phyloP scores from a whole-genome alignment of 1,140 invertebrate species.

The Eubasilissa regina region DNA sequence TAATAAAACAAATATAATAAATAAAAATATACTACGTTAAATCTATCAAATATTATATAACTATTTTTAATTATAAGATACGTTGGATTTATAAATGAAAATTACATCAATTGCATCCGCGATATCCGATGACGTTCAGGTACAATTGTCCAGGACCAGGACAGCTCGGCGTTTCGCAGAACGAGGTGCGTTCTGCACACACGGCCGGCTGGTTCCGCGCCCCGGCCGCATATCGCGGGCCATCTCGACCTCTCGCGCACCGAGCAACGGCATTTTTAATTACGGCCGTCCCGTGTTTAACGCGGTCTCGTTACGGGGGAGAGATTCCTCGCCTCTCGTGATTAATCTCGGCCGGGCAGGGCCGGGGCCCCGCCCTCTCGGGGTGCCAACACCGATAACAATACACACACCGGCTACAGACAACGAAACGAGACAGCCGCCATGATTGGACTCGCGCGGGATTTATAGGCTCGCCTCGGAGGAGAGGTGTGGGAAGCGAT shows the following conservation, averaged over 20 bases:
- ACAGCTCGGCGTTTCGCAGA: no score
- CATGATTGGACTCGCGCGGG: slow-evolving; percentile 35
- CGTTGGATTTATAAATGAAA: no score
- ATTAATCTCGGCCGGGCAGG: slow-evolving; percentile 42
- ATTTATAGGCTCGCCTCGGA: slow-evolving; percentile 41
- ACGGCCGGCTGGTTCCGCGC: not conserved
- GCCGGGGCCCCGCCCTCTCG: not conserved
- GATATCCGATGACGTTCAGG: no score
- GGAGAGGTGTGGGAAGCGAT: slow-evolving; percentile 37
- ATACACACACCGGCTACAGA: slow-evolving; percentile 43
- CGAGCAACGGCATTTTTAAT: slow-evolving; percentile 59
- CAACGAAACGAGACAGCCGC: slow-evolving; percentile 48
- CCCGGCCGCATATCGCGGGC: slow-evolving; percentile 19
- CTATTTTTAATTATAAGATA: no score
- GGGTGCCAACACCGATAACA: slow-evolving; percentile 41
- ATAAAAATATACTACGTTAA: no score
- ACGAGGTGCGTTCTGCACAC: not conserved
- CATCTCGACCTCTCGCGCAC: slow-evolving; percentile 35
- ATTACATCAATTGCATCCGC: no score
- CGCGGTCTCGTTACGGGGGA: slow-evolving; percentile 47
- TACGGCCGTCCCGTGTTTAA: slow-evolving; percentile 54
- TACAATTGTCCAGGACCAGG: no score
- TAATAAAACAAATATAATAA: no score
- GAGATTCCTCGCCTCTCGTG: slow-evolving; percentile 49
- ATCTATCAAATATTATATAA: no score